Conservation (phyloP, 1,140 invertebrate genomes). For the Centruroides sculpturatus region DNA sequence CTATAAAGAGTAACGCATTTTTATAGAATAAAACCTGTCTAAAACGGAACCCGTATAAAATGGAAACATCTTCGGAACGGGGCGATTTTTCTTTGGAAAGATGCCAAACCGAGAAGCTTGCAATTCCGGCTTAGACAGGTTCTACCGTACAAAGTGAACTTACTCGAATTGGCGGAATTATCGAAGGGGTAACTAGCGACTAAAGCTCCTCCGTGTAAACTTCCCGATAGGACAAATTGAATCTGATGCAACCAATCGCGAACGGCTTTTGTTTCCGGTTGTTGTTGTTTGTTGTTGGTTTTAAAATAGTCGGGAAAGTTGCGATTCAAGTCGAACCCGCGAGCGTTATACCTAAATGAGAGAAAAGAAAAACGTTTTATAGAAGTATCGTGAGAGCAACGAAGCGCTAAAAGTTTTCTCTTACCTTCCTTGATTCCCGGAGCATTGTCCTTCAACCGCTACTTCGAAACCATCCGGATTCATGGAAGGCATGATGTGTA, state of each 20-base stretch:
- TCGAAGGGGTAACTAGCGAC: constrained; percentile 87
- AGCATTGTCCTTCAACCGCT: constrained; percentile 70
- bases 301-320: constrained; percentile 85
- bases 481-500: constrained; percentile 74
- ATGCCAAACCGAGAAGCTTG: no score
- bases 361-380: neutral
- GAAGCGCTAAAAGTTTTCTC: neutral
- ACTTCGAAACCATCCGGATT: constrained; percentile 70
- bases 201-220: constrained; percentile 77
- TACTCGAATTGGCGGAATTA: constrained; percentile 78
- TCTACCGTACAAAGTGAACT: constrained; percentile 30
- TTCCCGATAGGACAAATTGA: constrained; percentile 79
- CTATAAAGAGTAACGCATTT: constrained; percentile 2
- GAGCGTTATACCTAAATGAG: constrained; percentile 58
- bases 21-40: no score
- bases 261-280: constrained; percentile 86
- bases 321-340: constrained; percentile 74
- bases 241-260: constrained; percentile 86
- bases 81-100: no score
- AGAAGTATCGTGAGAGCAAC: no score
- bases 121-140: no score
- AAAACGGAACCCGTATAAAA: no score
- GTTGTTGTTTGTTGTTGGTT: constrained; percentile 59
- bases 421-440: constrained; percentile 66
- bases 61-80: no score